Base-by-base conservation (phyloP, 2,888 invertebrate species). In the Sialis lutaria region DNA sequence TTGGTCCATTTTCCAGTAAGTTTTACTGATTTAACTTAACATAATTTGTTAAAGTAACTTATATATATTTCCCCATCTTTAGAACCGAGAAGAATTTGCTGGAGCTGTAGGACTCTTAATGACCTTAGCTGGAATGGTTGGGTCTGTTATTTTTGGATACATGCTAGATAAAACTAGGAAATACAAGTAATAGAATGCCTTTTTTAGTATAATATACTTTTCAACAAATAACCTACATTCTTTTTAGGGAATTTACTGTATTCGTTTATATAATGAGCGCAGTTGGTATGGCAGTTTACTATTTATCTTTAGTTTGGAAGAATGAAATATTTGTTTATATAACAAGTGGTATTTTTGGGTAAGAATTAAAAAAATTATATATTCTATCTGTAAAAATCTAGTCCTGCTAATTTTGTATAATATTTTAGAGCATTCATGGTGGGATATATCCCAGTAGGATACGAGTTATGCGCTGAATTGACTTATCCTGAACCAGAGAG, bases 71-170 rank as follows among this genome's bases (percentile, higher is more conserved):
- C 12, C 45, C 7, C 49, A 40, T 49, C 67, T 67, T 41, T 58
- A 82, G 80, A 70, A 67, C 7, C 72, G 74, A 3, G 74, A 81
- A 57, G 70, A 74, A 53, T 83, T 87, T 56, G 84, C 84, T 0
- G 95, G 95, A n/a, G 74, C 83, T 50, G 87, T 95, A 55, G 91
- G 92, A 0, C 67, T 93, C 35, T 75, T 83, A 47, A 82, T 95
- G 53, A 86, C 95, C 1, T 69, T 92, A 30, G 82, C 89, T 2
- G 96, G 96, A 30, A 89, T 95, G 78, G 59, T 81, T 7, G 95
- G 95, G 2, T 90, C 92, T 0, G 80, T 96, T 5, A 67, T 86
- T 2, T 87, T 88, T 55, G 96, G 96, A 6, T 68, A 88, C 47
- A 70, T 90, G 55, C 72, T 96, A 52, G 95, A 96, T 67, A 89